A percentile compares a stretch with the other conserved stretches of the same genome.
phyloP scores from a whole-genome alignment of 2,888 invertebrate genomes.

The Rhagium mordax region DNA sequence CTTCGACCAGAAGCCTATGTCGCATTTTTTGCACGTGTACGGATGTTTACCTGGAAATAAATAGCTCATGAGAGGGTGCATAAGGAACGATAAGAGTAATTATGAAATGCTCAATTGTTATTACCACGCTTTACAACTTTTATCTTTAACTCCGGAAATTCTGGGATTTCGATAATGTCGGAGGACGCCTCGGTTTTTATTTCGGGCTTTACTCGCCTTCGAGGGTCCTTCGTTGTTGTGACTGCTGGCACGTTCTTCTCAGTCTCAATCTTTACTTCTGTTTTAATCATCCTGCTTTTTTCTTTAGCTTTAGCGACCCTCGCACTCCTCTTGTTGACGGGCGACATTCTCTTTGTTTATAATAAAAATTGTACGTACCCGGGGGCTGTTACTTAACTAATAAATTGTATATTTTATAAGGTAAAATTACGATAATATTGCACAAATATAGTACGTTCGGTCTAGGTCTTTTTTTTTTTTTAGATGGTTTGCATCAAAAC shows the following conservation, averaged over 20 bases:
- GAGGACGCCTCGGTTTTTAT: conserved; percentile 24
- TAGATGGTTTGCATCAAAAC: neutral
- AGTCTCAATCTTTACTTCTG: neutral
- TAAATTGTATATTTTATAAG: neutral
- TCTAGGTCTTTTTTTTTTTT: neutral
- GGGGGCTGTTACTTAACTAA: neutral
- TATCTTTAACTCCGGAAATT: conserved; percentile 44
- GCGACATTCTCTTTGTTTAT: conserved; percentile 11
- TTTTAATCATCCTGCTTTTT: neutral
- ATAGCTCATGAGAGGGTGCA: neutral
- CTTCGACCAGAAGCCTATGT: conserved; percentile 60
- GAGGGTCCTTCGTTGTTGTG: neutral
- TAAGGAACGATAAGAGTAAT: too few species aligned
- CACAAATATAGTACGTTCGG: neutral
- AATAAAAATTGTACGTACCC: neutral
- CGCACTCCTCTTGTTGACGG: conserved; percentile 1
- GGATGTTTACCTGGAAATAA: conserved; percentile 63
- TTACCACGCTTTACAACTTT: conserved; percentile 46
- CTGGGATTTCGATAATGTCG: conserved; percentile 43
- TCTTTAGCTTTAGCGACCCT: neutral
- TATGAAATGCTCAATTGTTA: neutral
- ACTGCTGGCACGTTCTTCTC: neutral
- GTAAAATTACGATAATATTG: neutral
- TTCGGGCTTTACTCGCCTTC: neutral
- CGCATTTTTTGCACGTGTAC: conserved; percentile 64